phyloP scores from a whole-genome alignment of 2,888 invertebrate species.

The Luffia ferchaultella region DNA sequence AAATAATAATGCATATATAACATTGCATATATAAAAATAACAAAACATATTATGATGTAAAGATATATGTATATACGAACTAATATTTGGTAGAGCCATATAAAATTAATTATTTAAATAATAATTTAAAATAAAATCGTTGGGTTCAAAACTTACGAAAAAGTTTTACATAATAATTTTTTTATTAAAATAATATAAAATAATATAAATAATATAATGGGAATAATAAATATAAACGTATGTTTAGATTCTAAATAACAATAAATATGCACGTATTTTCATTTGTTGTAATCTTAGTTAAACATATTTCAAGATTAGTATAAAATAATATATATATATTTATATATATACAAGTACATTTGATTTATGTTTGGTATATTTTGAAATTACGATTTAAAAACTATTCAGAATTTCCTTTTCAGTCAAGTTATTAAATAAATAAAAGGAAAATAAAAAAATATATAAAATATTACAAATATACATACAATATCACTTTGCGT shows the following conservation, averaged over 20 bases:
- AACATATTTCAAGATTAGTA: neutral
- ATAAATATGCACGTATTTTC: no score
- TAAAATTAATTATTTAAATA: constrained; percentile 2
- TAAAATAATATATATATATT: neutral
- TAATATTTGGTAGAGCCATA: constrained; percentile 1
- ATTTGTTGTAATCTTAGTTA: no score
- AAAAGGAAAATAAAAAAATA: constrained; percentile 8
- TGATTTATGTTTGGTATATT: neutral
- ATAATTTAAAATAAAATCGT: neutral
- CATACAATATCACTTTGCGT: no score
- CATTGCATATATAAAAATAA: no score
- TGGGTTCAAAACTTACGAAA: neutral
- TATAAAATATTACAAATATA: no score
- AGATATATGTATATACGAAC: no score
- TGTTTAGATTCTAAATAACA: neutral
- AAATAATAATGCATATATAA: no score
- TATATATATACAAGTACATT: neutral
- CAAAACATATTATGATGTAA: no score
- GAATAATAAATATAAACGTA: neutral
- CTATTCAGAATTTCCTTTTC: constrained; percentile 35
- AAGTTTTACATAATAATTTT: constrained; percentile 3
- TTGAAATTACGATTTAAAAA: constrained; percentile 6
- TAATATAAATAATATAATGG: neutral
- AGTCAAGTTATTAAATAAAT: constrained; percentile 31
- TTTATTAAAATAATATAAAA: neutral